Percentiles rank a stretch among this genome's conserved stretches.
These are phyloP conservation scores for Rhincodon typus DNA, from an alignment of 2,797 vertebrate species.

Conservation along the genomic window DNA sequence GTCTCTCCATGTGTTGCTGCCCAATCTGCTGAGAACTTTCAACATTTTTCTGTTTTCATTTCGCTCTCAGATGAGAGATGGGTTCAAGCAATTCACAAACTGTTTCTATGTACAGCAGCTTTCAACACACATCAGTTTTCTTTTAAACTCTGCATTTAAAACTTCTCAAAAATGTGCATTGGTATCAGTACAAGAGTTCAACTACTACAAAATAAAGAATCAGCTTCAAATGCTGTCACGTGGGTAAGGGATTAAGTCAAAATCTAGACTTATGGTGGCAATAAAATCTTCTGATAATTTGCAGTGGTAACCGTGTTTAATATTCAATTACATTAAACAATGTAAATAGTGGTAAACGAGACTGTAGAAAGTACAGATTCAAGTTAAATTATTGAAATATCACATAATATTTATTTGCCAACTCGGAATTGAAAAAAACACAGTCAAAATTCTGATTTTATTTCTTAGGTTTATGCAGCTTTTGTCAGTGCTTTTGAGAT, in stretches of 20 bases:
- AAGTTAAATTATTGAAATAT: neutral
- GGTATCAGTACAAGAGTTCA: neutral
- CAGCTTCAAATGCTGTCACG: neutral
- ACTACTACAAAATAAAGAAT: neutral
- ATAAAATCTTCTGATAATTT: neutral
- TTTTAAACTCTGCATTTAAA: neutral
- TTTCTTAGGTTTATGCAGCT: neutral
- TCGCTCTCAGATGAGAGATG: neutral
- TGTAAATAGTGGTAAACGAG: neutral
- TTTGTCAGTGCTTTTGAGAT: neutral
- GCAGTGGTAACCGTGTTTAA: neutral
- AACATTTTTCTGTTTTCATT: neutral
- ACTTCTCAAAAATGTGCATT: neutral
- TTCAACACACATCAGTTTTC: neutral
- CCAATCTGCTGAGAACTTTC: neutral
- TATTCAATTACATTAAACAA: neutral
- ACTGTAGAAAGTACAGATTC: neutral
- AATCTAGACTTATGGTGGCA: neutral
- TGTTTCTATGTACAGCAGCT: neutral
- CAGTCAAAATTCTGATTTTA: neutral
- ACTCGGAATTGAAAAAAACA: neutral
- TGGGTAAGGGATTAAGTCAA: neutral
- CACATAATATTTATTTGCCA: neutral
- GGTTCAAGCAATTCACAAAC: neutral
- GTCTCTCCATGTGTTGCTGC: no score